phyloP scores from a whole-genome alignment of 1,140 invertebrate species.

The Eubasilissa regina region DNA sequence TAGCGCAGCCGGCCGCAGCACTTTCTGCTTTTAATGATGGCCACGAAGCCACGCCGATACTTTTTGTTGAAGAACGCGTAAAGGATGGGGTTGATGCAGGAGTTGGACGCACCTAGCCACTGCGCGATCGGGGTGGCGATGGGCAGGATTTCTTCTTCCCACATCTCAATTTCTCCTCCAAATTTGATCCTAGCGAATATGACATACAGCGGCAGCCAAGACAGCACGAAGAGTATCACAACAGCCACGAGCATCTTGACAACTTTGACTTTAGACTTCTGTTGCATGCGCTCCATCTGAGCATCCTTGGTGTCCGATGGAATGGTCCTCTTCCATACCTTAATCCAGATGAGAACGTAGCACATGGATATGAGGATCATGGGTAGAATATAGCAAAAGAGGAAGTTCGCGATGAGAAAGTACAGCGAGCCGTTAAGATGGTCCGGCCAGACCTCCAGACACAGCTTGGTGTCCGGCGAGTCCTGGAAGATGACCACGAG shows the following conservation, averaged over 20 bases:
- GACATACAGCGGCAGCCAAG: slow-evolving; percentile 95
- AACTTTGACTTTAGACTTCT: slow-evolving; percentile 94
- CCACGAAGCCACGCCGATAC: slow-evolving; percentile 93
- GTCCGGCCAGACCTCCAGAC: slow-evolving; percentile 89
- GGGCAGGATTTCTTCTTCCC: slow-evolving; percentile 85
- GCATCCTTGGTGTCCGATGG: slow-evolving; percentile 93
- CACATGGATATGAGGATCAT: slow-evolving; percentile 93
- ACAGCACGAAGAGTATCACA: slow-evolving; percentile 93
- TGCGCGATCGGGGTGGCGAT: slow-evolving; percentile 93
- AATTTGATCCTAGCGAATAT: slow-evolving; percentile 92
- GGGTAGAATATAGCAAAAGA: slow-evolving; percentile 94
- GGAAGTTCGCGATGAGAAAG: slow-evolving; percentile 91
- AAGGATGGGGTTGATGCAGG: slow-evolving; percentile 97
- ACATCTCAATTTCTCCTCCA: slow-evolving; percentile 78
- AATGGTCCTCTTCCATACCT: slow-evolving; percentile 89
- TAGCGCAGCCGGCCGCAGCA: slow-evolving; percentile 88
- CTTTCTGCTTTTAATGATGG: slow-evolving; percentile 86
- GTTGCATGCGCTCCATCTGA: slow-evolving; percentile 91
- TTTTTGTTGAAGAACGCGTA: slow-evolving; percentile 98
- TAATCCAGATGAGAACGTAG: slow-evolving; percentile 94
- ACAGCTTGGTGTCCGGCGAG: slow-evolving; percentile 80
- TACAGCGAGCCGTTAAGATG: slow-evolving; percentile 85
- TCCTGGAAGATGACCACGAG: slow-evolving; percentile 83
- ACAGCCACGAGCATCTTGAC: slow-evolving; percentile 97
- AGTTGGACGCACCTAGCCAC: slow-evolving; percentile 96